Evolutionary conservation across 2,888 invertebrate genomes (phyloP).

Genomic region (Resseliella maxima): DNA sequence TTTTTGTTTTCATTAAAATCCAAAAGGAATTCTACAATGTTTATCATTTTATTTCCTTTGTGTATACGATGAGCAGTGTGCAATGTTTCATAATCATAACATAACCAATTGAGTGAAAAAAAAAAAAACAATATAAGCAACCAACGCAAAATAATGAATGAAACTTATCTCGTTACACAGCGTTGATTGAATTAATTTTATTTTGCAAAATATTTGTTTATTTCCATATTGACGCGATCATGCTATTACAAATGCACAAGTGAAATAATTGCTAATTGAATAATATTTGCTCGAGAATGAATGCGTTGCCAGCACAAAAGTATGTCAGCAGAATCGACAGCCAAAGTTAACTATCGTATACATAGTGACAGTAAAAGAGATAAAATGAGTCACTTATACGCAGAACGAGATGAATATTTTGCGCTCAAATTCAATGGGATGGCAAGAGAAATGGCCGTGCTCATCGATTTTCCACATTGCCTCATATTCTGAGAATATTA

Average conservation of each 20-base stretch:
- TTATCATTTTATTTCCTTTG: background rate
- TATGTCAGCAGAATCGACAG: slow-evolving; percentile 44
- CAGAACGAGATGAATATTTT: background rate
- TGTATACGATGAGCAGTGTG: background rate
- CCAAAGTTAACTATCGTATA: background rate
- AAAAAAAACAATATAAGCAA: background rate
- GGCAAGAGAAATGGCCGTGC: background rate
- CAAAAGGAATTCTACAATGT: background rate
- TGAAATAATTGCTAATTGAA: slow-evolving; percentile 37
- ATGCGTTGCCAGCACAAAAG: background rate
- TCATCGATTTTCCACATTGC: background rate
- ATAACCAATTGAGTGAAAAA: background rate
- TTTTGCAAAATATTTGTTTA: slow-evolving; percentile 2
- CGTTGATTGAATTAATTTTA: slow-evolving; percentile 4
- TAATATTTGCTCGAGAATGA: background rate
- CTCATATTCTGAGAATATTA: background rate
- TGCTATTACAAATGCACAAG: slow-evolving; percentile 5
- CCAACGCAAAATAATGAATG: background rate
- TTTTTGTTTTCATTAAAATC: no score
- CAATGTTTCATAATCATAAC: background rate
- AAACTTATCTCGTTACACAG: background rate
- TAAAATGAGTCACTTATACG: slow-evolving; percentile 28
- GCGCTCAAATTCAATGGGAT: background rate
- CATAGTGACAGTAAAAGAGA: background rate
- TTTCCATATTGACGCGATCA: slow-evolving; percentile 6